Base-by-base conservation (phyloP, 2,113 vertebrate genomes). In the Sphaerodactylus townsendi region DNA sequence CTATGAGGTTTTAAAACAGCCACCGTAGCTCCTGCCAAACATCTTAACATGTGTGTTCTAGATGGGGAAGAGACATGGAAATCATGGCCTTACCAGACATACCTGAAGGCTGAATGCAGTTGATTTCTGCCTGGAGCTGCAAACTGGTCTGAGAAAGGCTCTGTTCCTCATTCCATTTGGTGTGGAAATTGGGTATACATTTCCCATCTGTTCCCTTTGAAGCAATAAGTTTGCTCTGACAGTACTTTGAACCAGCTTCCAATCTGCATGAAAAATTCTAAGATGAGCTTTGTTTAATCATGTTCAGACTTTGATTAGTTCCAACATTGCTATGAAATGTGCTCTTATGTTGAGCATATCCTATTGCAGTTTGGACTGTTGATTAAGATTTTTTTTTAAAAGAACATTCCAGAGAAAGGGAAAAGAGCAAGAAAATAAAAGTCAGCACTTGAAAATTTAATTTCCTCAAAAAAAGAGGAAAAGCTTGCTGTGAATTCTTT, bases 151-250 rank as follows among this genome's bases (percentile, higher is more conserved):
- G 62, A 69, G 66, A 79, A 87, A 5, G 0, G 1, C 73, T 90
- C n/a, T 62, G 80, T 85, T 95, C 91, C 87, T 93, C 86, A 79
- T 91, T 93, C 87, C 77, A 86, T 86, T 84, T 85, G 11, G 0
- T 76, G 76, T 89, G 86, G 74, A 90, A 88, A 87, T 88, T 78
- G 71, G 83, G 80, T 64, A 75, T 76, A 92, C 37, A 77, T 83
- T 87, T 92, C 81, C 87, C 53, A 89, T 92, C 83, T 93, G 87
- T 92, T 93, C 65, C 86, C 86, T 92, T 87, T 88, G 91, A 94
- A 92, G 79, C 28, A 84, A 44, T 83, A 90, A 86, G 74, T 90
- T 88, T 92, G 85, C 71, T 91, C 85, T 89, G 87, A 87, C 73
- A 93, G 82, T 84, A 82, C 83, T 93, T 86, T 93, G 86, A 94